phyloP scores from a whole-genome alignment of 2,888 invertebrate species.

The Diaprepes abbreviatus region DNA sequence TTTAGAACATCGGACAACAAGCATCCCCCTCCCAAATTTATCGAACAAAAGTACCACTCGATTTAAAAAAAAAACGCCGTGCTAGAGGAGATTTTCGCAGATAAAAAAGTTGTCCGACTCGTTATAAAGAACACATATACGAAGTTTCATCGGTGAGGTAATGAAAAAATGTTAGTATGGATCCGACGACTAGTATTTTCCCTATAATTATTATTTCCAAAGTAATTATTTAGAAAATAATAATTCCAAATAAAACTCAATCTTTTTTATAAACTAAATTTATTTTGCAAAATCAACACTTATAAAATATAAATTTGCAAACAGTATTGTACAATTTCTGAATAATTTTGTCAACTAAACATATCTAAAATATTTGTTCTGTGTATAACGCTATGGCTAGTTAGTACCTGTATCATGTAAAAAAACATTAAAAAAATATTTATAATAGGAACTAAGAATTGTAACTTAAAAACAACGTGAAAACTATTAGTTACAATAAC shows the following conservation, averaged over 20 bases:
- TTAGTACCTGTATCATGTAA: slow-evolving; percentile 17
- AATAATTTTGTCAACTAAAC: slow-evolving; percentile 6
- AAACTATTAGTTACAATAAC: not conserved
- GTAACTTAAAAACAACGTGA: not conserved
- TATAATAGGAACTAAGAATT: slow-evolving; percentile 7
- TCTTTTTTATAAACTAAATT: slow-evolving; percentile 23
- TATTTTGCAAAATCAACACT: slow-evolving; percentile 36
- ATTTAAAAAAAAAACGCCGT: too few species aligned
- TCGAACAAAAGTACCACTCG: too few species aligned
- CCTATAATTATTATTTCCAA: too few species aligned
- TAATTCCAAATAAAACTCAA: not conserved
- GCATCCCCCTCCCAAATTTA: too few species aligned
- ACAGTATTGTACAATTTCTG: slow-evolving; percentile 11
- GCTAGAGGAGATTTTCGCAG: too few species aligned
- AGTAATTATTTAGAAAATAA: too few species aligned
- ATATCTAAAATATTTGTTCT: not conserved
- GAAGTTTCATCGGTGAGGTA: too few species aligned
- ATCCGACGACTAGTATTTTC: too few species aligned
- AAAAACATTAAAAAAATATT: not conserved
- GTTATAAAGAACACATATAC: too few species aligned
- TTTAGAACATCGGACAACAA: too few species aligned
- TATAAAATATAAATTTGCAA: slow-evolving; percentile 36
- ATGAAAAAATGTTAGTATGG: too few species aligned
- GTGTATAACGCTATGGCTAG: slow-evolving; percentile 5
- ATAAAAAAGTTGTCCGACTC: too few species aligned